Percentiles rank a stretch among this genome's conserved stretches.
These are phyloP conservation scores for Fundulus diaphanus DNA, from an alignment of 2,797 vertebrate species.

Conservation along the genomic window DNA sequence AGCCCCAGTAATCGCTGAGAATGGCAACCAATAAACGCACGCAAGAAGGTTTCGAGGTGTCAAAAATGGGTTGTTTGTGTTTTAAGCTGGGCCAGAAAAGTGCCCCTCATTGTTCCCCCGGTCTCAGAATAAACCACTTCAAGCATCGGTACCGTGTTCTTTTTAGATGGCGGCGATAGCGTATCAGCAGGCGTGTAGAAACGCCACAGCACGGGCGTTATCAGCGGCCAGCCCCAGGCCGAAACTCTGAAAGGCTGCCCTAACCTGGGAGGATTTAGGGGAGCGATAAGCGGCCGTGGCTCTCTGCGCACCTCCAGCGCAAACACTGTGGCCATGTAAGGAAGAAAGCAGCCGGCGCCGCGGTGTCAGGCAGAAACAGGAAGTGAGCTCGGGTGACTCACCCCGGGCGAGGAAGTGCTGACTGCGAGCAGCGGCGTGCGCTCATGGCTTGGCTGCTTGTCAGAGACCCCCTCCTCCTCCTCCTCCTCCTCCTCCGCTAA, in stretches of 20 bases:
- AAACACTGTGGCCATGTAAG: slow-evolving; percentile 78
- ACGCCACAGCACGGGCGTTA: not conserved
- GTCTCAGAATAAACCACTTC: not conserved
- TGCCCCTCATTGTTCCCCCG: not conserved
- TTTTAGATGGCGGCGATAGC: not conserved
- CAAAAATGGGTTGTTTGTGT: not conserved
- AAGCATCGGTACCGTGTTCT: not conserved
- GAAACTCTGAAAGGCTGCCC: not conserved
- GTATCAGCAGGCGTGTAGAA: not conserved
- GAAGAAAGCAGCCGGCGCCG: slow-evolving; percentile 72
- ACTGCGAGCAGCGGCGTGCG: slow-evolving; percentile 48
- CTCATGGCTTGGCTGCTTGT: slow-evolving; percentile 40
- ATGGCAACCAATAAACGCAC: not conserved
- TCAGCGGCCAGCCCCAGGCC: too few relatives aligned
- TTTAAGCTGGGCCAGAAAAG: not conserved
- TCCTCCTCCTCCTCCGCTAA: too few relatives aligned
- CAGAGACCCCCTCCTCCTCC: slow-evolving; percentile 17
- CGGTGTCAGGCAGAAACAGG: slow-evolving; percentile 85
- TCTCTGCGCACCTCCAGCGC: slow-evolving; percentile 13
- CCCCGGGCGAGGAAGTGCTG: slow-evolving; percentile 78
- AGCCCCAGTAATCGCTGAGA: not conserved
- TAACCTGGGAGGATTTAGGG: not conserved
- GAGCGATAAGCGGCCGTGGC: slow-evolving; percentile 14
- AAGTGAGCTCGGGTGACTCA: slow-evolving; percentile 86
- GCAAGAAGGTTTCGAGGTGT: not conserved